Base-by-base conservation (phyloP, 2,888 invertebrate species). In the Carterocephalus palaemon region DNA sequence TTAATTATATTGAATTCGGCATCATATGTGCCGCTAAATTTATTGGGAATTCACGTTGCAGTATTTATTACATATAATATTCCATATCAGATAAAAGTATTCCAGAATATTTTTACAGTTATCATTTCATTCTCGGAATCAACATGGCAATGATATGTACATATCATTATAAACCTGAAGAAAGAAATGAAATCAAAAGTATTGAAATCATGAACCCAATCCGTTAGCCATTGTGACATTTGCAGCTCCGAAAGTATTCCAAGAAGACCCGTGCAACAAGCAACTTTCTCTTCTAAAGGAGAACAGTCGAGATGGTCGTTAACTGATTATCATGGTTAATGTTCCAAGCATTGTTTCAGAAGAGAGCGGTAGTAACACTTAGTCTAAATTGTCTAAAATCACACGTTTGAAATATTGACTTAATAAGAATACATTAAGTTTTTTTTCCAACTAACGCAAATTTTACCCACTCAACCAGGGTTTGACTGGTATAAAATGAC, bases 161-260 rank as follows among this genome's bases (percentile, higher is more conserved):
- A 57, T 56, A 47, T 36, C 54, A 53, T 53, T 49, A 51, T 34
- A 46, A 56, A 54, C 55, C 53, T 51, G 45, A 46, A 57, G 49
- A 62, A 55, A 56, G 60, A 67, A 55, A 64, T 66, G 66, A 79
- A 75, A 77, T 74, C 58, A 71, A 73, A 72, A 72, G 64, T 69
- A 70, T 72, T 58, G 67, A 69, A 70, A 67, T 70, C 61, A 56
- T 64, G 57, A 59, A 60, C 62, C 52, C 54, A 66, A 66, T 68
- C 78, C 78, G 75, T 77, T 78, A 78, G 64, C 67, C 76, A 84
- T 82, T 83, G 81, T 83, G 70, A 72, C 75, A 82, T 80, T 82
- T 74, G 72, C 67, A 75, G 57, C 61, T 65, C 68, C 59, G 75
- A 82, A 75, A 79, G 75, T 72, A 67, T 84, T 82, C 84, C 68